Evolutionary conservation across 2,888 invertebrate species (phyloP).

Genomic region (Hecatera dysodea): DNA sequence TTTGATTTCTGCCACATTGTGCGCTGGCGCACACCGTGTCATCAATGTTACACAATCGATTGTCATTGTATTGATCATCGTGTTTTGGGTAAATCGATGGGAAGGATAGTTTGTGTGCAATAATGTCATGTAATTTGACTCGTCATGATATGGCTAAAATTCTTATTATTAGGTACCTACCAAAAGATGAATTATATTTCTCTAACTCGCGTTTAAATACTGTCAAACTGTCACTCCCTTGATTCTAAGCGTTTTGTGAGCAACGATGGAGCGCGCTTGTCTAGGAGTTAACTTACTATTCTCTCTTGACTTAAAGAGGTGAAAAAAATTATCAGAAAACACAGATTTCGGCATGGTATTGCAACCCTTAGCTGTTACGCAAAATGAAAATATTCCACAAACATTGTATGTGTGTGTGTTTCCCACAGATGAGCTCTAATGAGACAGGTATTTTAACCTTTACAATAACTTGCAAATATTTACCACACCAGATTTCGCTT

Average conservation of each 20-base stretch:
- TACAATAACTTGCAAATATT: background rate
- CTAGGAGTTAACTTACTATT: background rate
- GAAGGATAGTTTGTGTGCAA: conserved; percentile 38
- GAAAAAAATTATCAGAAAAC: background rate
- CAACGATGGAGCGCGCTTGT: background rate
- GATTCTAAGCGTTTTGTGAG: background rate
- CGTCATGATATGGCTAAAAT: background rate
- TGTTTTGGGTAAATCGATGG: conserved; percentile 52
- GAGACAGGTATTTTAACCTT: background rate
- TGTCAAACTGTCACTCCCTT: too few relatives aligned
- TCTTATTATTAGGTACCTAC: background rate
- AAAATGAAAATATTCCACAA: too few relatives aligned
- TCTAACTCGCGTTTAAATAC: too few relatives aligned
- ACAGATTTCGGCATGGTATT: background rate
- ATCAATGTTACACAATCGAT: conserved; percentile 72
- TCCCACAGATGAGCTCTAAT: background rate
- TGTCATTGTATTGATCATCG: conserved; percentile 58
- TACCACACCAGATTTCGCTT: background rate
- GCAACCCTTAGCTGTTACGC: too few relatives aligned
- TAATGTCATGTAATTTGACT: conserved; percentile 20
- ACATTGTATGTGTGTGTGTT: too few relatives aligned
- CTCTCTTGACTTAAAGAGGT: background rate
- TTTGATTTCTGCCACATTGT: conserved; percentile 78
- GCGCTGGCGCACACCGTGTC: conserved; percentile 71
- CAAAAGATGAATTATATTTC: background rate